A percentile compares a stretch with the other conserved stretches of the same genome.
phyloP scores from a whole-genome alignment of 2,888 invertebrate genomes.

The Trichogramma evanescens region DNA sequence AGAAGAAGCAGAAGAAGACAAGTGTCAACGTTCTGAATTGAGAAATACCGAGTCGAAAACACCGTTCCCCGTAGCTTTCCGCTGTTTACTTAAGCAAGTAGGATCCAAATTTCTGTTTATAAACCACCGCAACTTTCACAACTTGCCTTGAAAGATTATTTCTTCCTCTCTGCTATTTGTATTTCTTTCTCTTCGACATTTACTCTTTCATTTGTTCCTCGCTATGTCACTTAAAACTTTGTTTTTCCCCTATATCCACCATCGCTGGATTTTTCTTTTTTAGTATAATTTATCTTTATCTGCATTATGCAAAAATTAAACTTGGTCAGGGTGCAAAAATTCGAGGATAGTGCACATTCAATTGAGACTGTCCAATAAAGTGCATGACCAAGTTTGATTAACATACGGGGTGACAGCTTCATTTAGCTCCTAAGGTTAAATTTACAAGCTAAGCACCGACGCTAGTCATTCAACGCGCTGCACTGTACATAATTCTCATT shows the following conservation, averaged over 20 bases:
- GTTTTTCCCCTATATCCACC: not conserved
- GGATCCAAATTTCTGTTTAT: slow-evolving; percentile 44
- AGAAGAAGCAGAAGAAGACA: slow-evolving; percentile 8
- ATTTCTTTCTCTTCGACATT: slow-evolving; percentile 5
- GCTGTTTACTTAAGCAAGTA: slow-evolving; percentile 40
- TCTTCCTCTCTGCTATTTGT: slow-evolving; percentile 12
- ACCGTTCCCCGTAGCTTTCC: slow-evolving; percentile 12
- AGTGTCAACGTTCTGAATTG: slow-evolving; percentile 3
- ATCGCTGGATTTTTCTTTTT: not conserved
- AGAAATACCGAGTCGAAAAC: not conserved
- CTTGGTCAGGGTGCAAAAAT: too few relatives aligned
- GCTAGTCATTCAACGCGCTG: too few relatives aligned
- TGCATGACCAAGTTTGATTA: too few relatives aligned
- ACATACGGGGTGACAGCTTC: too few relatives aligned
- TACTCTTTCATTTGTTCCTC: not conserved
- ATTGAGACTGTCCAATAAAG: too few relatives aligned
- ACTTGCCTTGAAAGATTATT: slow-evolving; percentile 37
- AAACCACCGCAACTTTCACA: slow-evolving; percentile 37
- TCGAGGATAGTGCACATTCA: too few relatives aligned
- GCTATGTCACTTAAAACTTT: not conserved
- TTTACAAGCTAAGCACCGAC: too few relatives aligned
- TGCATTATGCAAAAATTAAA: too few relatives aligned
- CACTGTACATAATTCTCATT: too few relatives aligned
- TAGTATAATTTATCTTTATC: too few relatives aligned
- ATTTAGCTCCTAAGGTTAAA: too few relatives aligned